Evolutionary conservation across 2,797 vertebrate genomes (phyloP).

Genomic region (Urocyon cinereoargenteus): DNA sequence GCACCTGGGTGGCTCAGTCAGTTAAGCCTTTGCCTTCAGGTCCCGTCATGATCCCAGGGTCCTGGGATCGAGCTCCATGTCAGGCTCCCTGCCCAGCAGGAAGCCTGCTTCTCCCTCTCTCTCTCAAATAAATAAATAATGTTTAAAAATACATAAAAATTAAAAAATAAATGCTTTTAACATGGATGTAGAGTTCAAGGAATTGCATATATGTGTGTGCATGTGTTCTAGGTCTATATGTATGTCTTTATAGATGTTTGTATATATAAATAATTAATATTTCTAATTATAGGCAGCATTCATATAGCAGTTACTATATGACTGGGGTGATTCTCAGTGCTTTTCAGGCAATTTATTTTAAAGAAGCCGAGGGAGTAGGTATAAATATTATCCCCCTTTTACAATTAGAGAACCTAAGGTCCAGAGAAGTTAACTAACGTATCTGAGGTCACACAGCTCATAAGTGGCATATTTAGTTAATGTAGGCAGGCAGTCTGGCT

Average conservation of each 20-base stretch:
- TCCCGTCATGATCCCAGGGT: no score
- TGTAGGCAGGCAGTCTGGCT: neutral
- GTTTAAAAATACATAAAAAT: no score
- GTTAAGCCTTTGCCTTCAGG: no score
- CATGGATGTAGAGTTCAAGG: neutral
- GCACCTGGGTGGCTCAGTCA: no score
- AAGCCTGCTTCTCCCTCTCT: no score
- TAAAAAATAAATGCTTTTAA: neutral
- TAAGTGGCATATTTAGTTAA: neutral
- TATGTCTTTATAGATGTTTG: neutral
- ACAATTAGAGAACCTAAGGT: neutral
- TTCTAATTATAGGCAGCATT: neutral
- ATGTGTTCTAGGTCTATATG: neutral
- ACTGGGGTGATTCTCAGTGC: neutral
- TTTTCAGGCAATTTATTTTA: neutral
- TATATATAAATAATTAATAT: neutral
- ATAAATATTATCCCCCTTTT: neutral
- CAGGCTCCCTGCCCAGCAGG: no score
- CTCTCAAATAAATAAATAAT: no score
- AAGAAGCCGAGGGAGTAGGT: neutral
- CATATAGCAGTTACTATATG: neutral
- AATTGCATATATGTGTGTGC: neutral
- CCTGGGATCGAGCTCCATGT: no score
- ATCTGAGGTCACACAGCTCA: neutral
- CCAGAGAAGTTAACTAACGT: conserved; percentile 25